phyloP scores from a whole-genome alignment of 2,888 invertebrate genomes.

The Dascillus cervinus region DNA sequence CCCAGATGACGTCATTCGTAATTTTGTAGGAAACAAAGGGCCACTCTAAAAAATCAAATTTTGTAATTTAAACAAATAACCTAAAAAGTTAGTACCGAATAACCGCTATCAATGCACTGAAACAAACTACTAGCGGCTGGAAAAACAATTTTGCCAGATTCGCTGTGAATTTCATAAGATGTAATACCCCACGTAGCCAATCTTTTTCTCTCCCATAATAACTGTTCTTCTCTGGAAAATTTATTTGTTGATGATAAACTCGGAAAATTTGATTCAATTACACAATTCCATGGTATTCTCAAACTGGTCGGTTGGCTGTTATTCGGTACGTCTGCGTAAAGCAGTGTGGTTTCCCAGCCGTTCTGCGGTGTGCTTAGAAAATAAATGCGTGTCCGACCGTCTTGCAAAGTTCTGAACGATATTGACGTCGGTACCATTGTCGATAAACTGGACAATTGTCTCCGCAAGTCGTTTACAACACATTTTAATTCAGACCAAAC shows the following conservation, averaged over 20 bases:
- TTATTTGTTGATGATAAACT: constrained; percentile 49
- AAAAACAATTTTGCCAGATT: constrained; percentile 80
- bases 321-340: constrained; percentile 76
- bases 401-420: constrained; percentile 68
- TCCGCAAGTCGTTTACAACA: constrained; percentile 72
- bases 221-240: constrained; percentile 81
- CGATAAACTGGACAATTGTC: constrained; percentile 69
- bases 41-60: constrained; percentile 43
- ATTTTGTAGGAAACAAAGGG: constrained; percentile 60
- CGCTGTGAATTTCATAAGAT: constrained; percentile 79
- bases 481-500: constrained; percentile 76
- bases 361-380: constrained; percentile 83
- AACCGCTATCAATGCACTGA: constrained; percentile 71
- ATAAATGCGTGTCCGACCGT: constrained; percentile 78
- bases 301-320: constrained; percentile 47
- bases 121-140: constrained; percentile 85
- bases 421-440: constrained; percentile 78
- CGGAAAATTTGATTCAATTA: constrained; percentile 70
- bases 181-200: constrained; percentile 91
- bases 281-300: constrained; percentile 68
- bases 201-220: constrained; percentile 86
- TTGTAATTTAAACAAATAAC: constrained; percentile 1
- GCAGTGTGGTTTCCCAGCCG: constrained; percentile 82
- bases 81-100: constrained; percentile 44
- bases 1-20: constrained; percentile 56